Percentiles rank a stretch among this genome's conserved stretches.
phyloP scores from a whole-genome alignment of 2,797 vertebrate species.

The Rallus crepitans region DNA sequence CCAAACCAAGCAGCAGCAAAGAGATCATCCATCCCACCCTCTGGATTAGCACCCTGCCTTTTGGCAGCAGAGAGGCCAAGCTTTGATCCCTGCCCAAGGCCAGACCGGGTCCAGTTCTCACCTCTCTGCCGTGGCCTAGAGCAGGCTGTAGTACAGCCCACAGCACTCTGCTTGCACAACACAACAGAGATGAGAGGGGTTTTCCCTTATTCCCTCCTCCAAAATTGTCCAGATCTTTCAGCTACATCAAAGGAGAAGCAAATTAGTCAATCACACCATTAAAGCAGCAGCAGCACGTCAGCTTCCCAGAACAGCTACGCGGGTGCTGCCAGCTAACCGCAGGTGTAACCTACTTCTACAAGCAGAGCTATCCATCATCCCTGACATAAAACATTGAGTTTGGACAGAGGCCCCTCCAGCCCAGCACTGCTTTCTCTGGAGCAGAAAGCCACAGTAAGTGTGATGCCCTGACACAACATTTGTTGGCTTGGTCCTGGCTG shows the following conservation, averaged over 20 bases:
- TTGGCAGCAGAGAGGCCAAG: neutral
- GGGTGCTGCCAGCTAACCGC: neutral
- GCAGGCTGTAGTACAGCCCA: neutral
- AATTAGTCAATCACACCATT: slow-evolving; percentile 14
- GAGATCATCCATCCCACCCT: neutral
- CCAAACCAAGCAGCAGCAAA: neutral
- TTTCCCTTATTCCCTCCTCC: slow-evolving; percentile 25
- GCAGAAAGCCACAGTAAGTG: neutral
- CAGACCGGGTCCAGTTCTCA: neutral
- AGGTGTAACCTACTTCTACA: slow-evolving; percentile 23
- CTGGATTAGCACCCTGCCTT: neutral
- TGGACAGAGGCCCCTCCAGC: neutral
- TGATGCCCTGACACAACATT: neutral
- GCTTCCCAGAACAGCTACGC: neutral
- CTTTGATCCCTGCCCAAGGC: neutral
- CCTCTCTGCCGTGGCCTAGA: neutral
- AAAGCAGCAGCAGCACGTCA: neutral
- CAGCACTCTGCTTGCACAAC: neutral
- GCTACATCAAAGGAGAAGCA: slow-evolving; percentile 11
- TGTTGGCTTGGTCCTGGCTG: neutral
- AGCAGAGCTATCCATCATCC: slow-evolving; percentile 18
- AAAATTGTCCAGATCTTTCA: neutral
- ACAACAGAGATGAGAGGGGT: neutral
- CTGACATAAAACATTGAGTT: neutral
- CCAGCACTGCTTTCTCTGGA: neutral